These are phyloP conservation scores for Decapterus maruadsi DNA, from an alignment of 2,797 vertebrate species.

Conservation along the genomic window DNA sequence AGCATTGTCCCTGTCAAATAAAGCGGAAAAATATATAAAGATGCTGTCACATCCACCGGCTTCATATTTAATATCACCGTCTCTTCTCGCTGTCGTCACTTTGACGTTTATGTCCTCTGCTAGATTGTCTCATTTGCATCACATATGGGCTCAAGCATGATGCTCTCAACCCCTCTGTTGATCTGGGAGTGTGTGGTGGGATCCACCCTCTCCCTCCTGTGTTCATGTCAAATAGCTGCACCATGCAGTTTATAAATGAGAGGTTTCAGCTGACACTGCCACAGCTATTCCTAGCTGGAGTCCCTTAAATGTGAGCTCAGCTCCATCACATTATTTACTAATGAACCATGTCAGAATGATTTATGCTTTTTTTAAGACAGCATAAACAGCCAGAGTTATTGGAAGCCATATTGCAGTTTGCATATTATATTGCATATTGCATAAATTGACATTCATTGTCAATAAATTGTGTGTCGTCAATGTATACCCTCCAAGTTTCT, in stretches of 20 bases:
- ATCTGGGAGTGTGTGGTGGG: constrained; percentile 39
- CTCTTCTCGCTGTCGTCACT: constrained; percentile 32
- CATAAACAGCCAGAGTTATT: constrained; percentile 52
- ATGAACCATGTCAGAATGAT: constrained; percentile 74
- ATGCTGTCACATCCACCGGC: neutral
- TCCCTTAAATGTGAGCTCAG: constrained; percentile 70
- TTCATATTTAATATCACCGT: constrained; percentile 31
- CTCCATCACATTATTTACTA: constrained; percentile 74
- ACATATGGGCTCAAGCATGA: neutral
- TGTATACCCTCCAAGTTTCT: constrained; percentile 21
- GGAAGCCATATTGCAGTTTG: constrained; percentile 46
- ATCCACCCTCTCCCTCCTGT: constrained; percentile 39
- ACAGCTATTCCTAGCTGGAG: constrained; percentile 65
- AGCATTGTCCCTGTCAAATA: too few relatives aligned
- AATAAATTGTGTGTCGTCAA: constrained; percentile 18
- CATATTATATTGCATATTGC: too few relatives aligned
- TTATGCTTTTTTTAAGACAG: constrained; percentile 59
- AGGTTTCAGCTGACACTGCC: constrained; percentile 69
- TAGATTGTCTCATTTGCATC: constrained; percentile 53
- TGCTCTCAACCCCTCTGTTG: constrained; percentile 28
- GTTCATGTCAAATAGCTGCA: constrained; percentile 49
- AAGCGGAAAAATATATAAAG: too few relatives aligned
- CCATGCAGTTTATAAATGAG: constrained; percentile 65
- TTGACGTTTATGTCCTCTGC: constrained; percentile 30
- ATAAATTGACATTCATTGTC: constrained; percentile 43